Base-by-base conservation (phyloP, 2,113 vertebrate species). In the Gnathonemus echidnorhynchus region DNA sequence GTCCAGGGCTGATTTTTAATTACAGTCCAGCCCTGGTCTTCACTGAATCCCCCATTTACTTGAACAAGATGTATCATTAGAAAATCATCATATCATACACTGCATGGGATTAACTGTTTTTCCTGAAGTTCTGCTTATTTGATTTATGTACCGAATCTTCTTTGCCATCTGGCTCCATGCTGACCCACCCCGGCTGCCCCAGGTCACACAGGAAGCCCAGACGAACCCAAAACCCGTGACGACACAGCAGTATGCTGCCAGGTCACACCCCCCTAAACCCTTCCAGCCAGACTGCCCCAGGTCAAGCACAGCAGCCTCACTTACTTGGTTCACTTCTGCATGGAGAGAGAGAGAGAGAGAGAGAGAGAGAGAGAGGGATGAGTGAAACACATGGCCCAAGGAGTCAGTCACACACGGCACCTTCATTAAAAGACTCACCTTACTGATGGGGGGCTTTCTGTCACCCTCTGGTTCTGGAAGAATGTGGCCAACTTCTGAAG, bases 401-500 rank as follows among this genome's bases (percentile, higher is more conserved):
- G 46, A 27, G 13, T 19, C 2, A 17, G 10, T 50, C 9, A 70
- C 66, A 15, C n/a, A 52, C 0, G 15, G 35, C 48, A 19, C 1
- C 46, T 48, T 21, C 62, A 66, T 19, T 42, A 50, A 66, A 49
- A 24, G 31, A 1, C 62, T 88, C 74, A 90, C 89, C 10, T 70
- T 56, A 1, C 58, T 42, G 17, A 8, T 45, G 21, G 35, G 21
- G 5, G 39, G 13, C 24, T 56, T 66, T 89, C 91, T 89, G 91
- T 42, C 39, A 93, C 93, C 86, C 93, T 96, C 0, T 1, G 46
- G 45, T 91, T 91, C n/a, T 96, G 91, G 91, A 98, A 97, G 88
- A 96, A 97, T 3, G 95, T 94, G 8, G 95, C 94, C 94, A 96
- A 87, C 87, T 91, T 94, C 87, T 95, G 97, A 93, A 94, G 86